Base-by-base conservation (phyloP, 2,797 vertebrate species). In the Tadarida brasiliensis region DNA sequence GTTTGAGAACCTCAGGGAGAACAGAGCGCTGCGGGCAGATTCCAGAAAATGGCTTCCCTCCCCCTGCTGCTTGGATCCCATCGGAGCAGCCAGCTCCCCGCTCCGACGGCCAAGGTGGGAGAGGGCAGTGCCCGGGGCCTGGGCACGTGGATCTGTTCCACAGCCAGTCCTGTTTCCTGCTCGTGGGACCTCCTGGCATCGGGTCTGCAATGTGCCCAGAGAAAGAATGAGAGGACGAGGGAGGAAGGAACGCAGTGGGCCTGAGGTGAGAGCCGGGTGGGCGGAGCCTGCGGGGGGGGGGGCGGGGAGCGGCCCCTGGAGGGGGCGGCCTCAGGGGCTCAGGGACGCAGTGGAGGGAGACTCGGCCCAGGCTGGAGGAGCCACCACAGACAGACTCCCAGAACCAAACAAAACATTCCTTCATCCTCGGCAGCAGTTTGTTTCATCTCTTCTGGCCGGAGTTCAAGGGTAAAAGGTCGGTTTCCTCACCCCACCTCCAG, bases 201-300 rank as follows among this genome's bases (percentile, higher is more conserved):
- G 39, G 7, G 39, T 44, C 39, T 44, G 39, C 39, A 44, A 44
- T 44, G 39, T 44, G 39, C 39, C 39, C 39, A 7, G 39, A 44
- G 39, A 44, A 44, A 44, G 39, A 44, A 44, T 44, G 39, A 44
- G 39, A 44, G 39, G 39, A 44, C 39, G 5, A 51, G 47, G 71
- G 49, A 74, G 44, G 9, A 9, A 11, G 14, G 11, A 19, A 20
- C 33, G 74, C n/a, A 17, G 4, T 6, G 16, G 74, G 49, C 5
- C 30, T 6, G 49, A 33, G 30, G 49, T 3, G 2, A 20, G 47
- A 11, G 3, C 20, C 1, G 9, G 17, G 39, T 44, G 74, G 8
- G 4, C 2, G 19, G 49, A 6, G 51, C 49, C 30, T 1, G 4
- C 2, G 19, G 5, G 35, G 15, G 26, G 24, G 11, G 28, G 28